Evolutionary conservation across 2,888 invertebrate species (phyloP).

Genomic region (Tinea semifulvella): DNA sequence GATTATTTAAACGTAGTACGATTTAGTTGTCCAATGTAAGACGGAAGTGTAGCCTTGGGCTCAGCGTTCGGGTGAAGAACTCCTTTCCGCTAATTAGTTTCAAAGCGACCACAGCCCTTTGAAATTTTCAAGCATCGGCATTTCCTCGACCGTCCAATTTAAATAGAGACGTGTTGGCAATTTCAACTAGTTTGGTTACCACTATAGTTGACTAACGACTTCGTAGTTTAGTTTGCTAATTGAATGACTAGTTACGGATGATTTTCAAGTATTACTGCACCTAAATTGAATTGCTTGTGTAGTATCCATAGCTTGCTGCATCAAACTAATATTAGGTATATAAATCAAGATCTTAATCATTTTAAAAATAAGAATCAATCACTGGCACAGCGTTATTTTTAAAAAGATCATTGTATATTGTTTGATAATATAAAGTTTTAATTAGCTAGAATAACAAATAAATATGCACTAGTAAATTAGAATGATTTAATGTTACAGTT

Average conservation of each 20-base stretch:
- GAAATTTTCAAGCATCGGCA: constrained; percentile 57
- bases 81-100: constrained; percentile 57
- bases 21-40: constrained; percentile 17
- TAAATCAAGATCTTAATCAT: too few species aligned
- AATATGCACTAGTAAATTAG: too few species aligned
- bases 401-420: too few species aligned
- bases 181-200: constrained; percentile 41
- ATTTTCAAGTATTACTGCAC: constrained; percentile 34
- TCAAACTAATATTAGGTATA: constrained; percentile 44
- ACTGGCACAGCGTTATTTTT: too few species aligned
- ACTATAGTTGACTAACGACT: constrained; percentile 43
- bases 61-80: constrained; percentile 43
- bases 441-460: too few species aligned
- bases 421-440: too few species aligned
- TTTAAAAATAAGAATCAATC: too few species aligned
- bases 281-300: constrained; percentile 41
- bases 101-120: constrained; percentile 60
- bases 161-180: constrained; percentile 50
- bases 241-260: constrained; percentile 33
- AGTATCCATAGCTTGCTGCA: constrained; percentile 65
- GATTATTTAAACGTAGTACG: not conserved
- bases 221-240: constrained; percentile 48
- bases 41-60: constrained; percentile 52
- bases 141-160: constrained; percentile 44
- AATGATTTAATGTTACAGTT: too few species aligned